phyloP scores from a whole-genome alignment of 2,797 vertebrate species.

The Clarias platycephalus region DNA sequence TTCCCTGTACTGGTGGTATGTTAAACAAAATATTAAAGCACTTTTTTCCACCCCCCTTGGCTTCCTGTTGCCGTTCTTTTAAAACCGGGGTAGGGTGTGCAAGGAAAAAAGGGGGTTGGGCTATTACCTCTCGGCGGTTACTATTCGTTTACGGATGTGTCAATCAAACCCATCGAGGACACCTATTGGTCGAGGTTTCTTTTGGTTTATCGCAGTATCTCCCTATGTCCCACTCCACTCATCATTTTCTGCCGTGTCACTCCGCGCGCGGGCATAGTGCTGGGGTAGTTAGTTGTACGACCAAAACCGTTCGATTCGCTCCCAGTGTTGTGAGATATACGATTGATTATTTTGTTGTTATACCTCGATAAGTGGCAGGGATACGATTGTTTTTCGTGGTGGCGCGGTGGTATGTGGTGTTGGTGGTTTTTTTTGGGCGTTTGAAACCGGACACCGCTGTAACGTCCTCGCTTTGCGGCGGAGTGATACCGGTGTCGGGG shows the following conservation, averaged over 20 bases:
- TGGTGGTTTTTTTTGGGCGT: constrained; percentile 46
- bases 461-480: constrained; percentile 73
- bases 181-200: constrained; percentile 69
- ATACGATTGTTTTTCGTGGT: neutral
- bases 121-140: constrained; percentile 8
- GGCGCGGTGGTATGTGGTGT: neutral
- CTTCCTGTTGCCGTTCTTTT: constrained; percentile 57
- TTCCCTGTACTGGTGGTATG: neutral
- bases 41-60: constrained; percentile 31
- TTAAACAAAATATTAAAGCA: constrained; percentile 36
- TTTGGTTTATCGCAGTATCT: constrained; percentile 80
- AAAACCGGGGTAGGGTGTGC: constrained; percentile 53
- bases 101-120: constrained; percentile 49
- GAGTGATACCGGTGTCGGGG: constrained; percentile 73
- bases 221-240: constrained; percentile 50
- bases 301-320: constrained; percentile 13
- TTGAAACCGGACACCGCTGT: constrained; percentile 75
- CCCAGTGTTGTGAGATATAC: neutral
- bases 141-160: constrained; percentile 58
- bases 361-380: neutral
- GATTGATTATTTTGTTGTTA: neutral
- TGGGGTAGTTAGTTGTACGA: constrained; percentile 36
- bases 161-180: constrained; percentile 62
- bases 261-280: constrained; percentile 83
- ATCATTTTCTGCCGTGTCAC: constrained; percentile 63